These are phyloP conservation scores for Centrocercus urophasianus DNA, from an alignment of 2,113 vertebrate species.

Conservation along the genomic window DNA sequence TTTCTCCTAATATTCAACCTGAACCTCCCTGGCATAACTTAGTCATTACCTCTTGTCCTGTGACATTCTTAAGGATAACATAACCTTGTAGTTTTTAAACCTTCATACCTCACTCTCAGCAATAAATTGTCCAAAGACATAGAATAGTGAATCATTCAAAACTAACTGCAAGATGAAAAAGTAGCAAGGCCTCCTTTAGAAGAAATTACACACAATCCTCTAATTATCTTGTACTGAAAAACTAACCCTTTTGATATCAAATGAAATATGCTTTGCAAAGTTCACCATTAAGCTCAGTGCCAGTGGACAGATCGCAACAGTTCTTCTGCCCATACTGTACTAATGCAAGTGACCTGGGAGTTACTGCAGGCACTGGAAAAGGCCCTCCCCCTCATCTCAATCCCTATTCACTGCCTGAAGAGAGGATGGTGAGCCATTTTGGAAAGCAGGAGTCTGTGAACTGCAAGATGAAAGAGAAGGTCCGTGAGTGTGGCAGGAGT, in stretches of 20 bases:
- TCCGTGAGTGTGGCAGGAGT: not conserved
- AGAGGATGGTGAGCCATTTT: not conserved
- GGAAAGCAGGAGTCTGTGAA: not conserved
- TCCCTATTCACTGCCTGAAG: not conserved
- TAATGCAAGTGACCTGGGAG: not conserved
- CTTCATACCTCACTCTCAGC: not conserved
- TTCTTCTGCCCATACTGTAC: not conserved
- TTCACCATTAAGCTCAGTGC: not conserved
- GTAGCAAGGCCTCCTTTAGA: not conserved
- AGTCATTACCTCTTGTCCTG: too few relatives aligned
- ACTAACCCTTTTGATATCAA: not conserved
- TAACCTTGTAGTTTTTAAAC: not conserved
- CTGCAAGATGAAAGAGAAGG: not conserved
- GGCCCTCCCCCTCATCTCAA: not conserved
- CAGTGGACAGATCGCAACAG: not conserved
- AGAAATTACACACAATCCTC: not conserved
- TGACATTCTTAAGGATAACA: not conserved
- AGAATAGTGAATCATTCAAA: not conserved
- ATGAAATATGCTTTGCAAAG: not conserved
- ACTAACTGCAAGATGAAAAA: not conserved
- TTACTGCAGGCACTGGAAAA: not conserved
- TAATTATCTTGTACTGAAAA: not conserved
- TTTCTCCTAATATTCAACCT: too few relatives aligned
- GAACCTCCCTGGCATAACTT: too few relatives aligned
- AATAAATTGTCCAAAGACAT: not conserved